phyloP scores from a whole-genome alignment of 2,797 vertebrate genomes.

The Malacoctenus gilli region DNA sequence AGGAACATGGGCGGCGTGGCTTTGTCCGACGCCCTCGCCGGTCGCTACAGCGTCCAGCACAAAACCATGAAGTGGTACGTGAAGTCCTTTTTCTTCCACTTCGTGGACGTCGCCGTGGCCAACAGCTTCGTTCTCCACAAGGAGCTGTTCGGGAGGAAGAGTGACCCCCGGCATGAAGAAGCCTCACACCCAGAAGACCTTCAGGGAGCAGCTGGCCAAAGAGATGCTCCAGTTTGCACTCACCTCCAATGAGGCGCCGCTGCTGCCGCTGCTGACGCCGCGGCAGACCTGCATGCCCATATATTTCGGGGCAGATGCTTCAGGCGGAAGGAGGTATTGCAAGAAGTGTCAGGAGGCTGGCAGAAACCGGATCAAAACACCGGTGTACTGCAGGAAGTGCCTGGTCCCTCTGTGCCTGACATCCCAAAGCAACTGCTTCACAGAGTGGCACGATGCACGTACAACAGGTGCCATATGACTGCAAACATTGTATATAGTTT shows the following conservation, averaged over 20 bases:
- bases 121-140: conserved; percentile 21
- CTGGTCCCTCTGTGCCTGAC: too few relatives aligned
- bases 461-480: too few relatives aligned
- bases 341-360: too few relatives aligned
- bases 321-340: too few relatives aligned
- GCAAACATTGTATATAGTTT: too few relatives aligned
- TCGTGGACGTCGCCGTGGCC: conserved; percentile 2
- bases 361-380: too few relatives aligned
- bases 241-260: too few relatives aligned
- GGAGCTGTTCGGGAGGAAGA: conserved; percentile 1
- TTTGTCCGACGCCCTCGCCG: not conserved
- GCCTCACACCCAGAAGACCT: not conserved
- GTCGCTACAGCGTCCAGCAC: not conserved
- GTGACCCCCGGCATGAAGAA: not conserved
- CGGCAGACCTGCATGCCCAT: too few relatives aligned
- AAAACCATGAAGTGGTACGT: conserved; percentile 8
- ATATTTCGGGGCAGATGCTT: too few relatives aligned
- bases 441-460: not conserved
- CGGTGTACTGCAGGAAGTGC: too few relatives aligned
- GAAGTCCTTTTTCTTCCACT: conserved; percentile 23
- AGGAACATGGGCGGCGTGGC: not conserved
- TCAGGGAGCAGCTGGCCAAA: conserved; percentile 8
- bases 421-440: not conserved
- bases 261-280: too few relatives aligned
- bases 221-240: conserved; percentile 11